Conservation (phyloP, 2,888 invertebrate species). For the Amblyjoppa proteus region DNA sequence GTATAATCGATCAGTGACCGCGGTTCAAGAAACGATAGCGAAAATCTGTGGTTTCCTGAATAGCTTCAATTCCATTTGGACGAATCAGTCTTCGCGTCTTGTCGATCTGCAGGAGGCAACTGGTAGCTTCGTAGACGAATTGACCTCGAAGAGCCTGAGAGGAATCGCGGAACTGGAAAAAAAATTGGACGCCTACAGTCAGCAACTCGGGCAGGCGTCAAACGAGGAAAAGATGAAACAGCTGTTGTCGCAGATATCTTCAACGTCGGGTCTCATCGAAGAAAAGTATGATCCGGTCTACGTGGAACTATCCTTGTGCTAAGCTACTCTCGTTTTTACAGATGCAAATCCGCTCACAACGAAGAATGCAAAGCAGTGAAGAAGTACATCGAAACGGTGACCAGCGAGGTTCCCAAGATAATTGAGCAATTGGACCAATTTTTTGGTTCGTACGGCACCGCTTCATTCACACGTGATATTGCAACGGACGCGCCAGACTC, state of each 20-base stretch:
- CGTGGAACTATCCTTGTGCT: background rate
- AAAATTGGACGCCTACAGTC: constrained; percentile 40
- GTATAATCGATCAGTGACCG: constrained; percentile 29
- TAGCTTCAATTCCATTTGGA: constrained; percentile 52
- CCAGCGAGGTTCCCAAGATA: constrained; percentile 52
- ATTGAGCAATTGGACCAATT: constrained; percentile 63
- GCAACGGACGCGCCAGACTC: background rate
- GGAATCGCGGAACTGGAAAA: constrained; percentile 53
- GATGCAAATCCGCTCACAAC: constrained; percentile 61
- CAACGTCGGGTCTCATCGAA: constrained; percentile 59
- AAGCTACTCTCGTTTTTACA: constrained; percentile 24
- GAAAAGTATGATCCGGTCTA: constrained; percentile 57
- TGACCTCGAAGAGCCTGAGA: constrained; percentile 40
- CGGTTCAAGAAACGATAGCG: constrained; percentile 25
- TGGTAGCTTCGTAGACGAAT: constrained; percentile 47
- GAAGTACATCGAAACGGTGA: constrained; percentile 61
- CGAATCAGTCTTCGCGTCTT: constrained; percentile 42
- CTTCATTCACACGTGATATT: background rate
- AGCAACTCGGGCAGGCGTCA: constrained; percentile 61
- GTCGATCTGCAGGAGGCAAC: constrained; percentile 50
- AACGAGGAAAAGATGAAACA: constrained; percentile 66
- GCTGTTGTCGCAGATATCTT: constrained; percentile 55
- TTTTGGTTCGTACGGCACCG: constrained; percentile 34
- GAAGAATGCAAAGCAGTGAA: constrained; percentile 67
- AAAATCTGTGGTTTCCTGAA: constrained; percentile 47